Evolutionary conservation across 2,888 invertebrate species (phyloP).

Genomic region (Volucella bombylans): DNA sequence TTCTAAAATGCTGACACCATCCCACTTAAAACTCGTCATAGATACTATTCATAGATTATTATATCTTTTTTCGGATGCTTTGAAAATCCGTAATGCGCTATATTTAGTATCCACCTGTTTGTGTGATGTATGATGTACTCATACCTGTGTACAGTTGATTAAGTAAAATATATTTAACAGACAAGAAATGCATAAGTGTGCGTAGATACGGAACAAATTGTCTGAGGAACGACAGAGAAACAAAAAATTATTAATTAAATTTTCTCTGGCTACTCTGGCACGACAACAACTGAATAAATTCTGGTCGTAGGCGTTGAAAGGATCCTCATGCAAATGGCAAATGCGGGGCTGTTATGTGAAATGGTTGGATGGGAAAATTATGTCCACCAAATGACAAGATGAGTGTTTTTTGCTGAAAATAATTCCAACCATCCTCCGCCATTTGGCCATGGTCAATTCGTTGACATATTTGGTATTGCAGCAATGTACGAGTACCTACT

Average conservation of each 20-base stretch:
- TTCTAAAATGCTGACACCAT: conserved; percentile 7
- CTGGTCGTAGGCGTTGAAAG: conserved; percentile 5
- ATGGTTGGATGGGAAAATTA: conserved; percentile 18
- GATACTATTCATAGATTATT: conserved; percentile 36
- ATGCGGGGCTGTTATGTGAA: background rate
- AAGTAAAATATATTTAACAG: too few relatives aligned
- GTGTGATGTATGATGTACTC: conserved; percentile 27
- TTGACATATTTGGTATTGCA: conserved; percentile 37
- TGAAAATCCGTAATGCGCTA: conserved; percentile 46
- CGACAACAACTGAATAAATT: background rate
- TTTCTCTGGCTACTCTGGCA: conserved; percentile 4
- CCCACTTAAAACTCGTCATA: conserved; percentile 34
- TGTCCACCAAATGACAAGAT: conserved; percentile 14
- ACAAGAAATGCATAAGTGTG: too few relatives aligned
- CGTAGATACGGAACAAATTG: conserved; percentile 14
- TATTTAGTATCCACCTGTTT: conserved; percentile 68
- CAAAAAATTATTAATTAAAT: background rate
- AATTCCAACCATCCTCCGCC: conserved; percentile 14
- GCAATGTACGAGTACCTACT: background rate
- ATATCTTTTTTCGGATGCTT: conserved; percentile 24
- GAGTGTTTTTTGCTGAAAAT: conserved; percentile 50
- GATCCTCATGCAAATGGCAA: conserved; percentile 29
- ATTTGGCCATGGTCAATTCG: conserved; percentile 12
- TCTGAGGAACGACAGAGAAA: conserved; percentile 20
- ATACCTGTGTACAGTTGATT: conserved; percentile 3